Conservation (phyloP, 2,888 invertebrate species). For the Epistrophe grossulariae region DNA sequence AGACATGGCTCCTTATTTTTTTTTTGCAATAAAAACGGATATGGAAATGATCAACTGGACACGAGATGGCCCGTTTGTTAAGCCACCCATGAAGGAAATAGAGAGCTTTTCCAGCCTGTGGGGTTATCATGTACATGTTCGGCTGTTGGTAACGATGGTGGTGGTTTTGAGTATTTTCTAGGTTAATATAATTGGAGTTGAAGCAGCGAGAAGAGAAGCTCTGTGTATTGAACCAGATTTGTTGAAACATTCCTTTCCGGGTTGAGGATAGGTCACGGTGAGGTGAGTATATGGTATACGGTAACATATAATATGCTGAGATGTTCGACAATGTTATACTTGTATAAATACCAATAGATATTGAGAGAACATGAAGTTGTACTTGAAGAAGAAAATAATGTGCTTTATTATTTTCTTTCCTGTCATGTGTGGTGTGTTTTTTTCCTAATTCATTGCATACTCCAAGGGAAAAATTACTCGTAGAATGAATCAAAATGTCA, state of each 20-base stretch:
- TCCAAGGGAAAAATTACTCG: background rate
- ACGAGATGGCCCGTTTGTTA: background rate
- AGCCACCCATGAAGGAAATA: background rate
- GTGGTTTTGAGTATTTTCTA: conserved; percentile 45
- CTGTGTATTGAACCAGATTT: conserved; percentile 67
- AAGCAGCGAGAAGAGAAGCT: background rate
- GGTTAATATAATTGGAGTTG: conserved; percentile 68
- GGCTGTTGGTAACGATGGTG: background rate
- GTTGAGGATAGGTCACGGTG: conserved; percentile 62
- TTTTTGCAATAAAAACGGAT: conserved; percentile 4
- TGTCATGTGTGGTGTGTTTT: background rate
- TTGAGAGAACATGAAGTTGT: background rate
- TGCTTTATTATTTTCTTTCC: background rate
- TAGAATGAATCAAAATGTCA: too few species aligned
- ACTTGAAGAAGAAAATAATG: background rate
- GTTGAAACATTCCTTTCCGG: conserved; percentile 63
- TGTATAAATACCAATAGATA: background rate
- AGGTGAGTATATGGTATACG: conserved; percentile 5
- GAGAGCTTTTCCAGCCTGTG: background rate
- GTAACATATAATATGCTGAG: background rate
- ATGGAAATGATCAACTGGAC: conserved; percentile 22
- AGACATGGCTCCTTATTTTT: background rate
- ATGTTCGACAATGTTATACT: conserved; percentile 9
- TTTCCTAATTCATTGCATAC: background rate
- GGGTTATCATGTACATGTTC: background rate